Evolutionary conservation across 2,113 vertebrate genomes (phyloP), one percentile per base, ranked within the genome.

Genomic region (Tichodroma muraria): DNA sequence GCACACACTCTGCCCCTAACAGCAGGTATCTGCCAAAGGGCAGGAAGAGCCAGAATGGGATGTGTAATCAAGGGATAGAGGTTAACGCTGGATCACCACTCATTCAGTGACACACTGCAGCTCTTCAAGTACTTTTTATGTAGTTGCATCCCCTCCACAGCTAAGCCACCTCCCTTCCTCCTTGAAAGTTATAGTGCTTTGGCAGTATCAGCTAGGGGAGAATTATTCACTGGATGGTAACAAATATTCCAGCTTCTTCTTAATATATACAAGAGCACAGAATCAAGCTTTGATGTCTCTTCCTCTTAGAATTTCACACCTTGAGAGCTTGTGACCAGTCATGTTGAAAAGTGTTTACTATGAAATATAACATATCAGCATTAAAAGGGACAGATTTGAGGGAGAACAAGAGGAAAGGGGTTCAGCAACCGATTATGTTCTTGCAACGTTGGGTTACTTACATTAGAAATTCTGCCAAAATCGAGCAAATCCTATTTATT

Each of bases 381-480:
- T 56, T 50, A 81, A 64, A 85, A 87, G 33, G 40, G 79, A 88
- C 81, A 90, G 75, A 77, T 75, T 76, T 87, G 64, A 85, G 42
- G 40, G 38, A 85, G 82, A 96, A 81, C 68, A 77, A 77, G 93
- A 85, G 56, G 64, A 91, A 75, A 31, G 13, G 78, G 79, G 86
- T 84, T 91, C 88, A 73, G 82, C 76, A 95, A 80, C 79, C 88
- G 89, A 83, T 64, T 71, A 80, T 30, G 64, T 90, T 73, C 87
- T 77, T 70, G 70, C 54, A 61, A 44, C 0, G 4, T n/a, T 0
- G 0, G 59, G 81, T 82, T 85, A 76, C 86, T 94, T 91, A 75
- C 47, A 78, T 63, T 80, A 90, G 94, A 91, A 88, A 68, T 65
- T 92, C 77, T 57, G 94, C 96, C 96, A 95, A 80, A 91, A 85